phyloP scores from a whole-genome alignment of 2,113 vertebrate species.

The Narcine bancroftii region DNA sequence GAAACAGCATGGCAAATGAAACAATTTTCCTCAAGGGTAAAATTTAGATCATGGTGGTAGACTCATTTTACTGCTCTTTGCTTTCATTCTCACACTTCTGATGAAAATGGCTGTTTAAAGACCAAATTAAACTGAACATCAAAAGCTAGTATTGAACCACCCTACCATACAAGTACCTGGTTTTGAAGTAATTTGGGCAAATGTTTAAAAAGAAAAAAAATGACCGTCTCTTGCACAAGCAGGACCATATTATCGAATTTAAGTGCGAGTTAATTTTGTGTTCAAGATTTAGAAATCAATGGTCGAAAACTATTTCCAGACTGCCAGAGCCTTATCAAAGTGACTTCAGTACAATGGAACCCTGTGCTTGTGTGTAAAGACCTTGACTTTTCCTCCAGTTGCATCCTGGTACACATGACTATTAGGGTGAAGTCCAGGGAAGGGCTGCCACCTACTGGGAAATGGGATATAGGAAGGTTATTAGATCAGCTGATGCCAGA shows the following conservation, averaged over 20 bases:
- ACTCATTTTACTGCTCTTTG: not conserved
- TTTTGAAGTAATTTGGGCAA: not conserved
- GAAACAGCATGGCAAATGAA: not conserved
- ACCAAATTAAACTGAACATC: not conserved
- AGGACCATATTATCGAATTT: not conserved
- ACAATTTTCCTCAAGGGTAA: not conserved
- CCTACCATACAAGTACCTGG: not conserved
- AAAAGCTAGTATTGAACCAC: not conserved
- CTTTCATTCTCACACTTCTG: not conserved
- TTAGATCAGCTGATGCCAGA: not conserved
- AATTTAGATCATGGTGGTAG: not conserved
- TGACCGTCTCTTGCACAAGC: not conserved
- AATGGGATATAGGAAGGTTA: not conserved
- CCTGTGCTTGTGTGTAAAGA: not conserved
- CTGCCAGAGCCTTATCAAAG: not conserved
- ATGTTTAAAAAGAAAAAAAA: not conserved
- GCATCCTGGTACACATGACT: not conserved
- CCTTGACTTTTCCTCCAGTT: not conserved
- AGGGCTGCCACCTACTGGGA: not conserved
- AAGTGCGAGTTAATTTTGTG: no score
- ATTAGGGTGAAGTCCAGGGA: not conserved
- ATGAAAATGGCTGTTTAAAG: not conserved
- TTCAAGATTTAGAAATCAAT: not conserved
- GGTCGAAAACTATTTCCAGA: not conserved
- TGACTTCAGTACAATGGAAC: not conserved